Percentiles rank a stretch among this genome's conserved stretches.
Conservation (phyloP, 2,888 invertebrate species). For the Beris morrisii region DNA sequence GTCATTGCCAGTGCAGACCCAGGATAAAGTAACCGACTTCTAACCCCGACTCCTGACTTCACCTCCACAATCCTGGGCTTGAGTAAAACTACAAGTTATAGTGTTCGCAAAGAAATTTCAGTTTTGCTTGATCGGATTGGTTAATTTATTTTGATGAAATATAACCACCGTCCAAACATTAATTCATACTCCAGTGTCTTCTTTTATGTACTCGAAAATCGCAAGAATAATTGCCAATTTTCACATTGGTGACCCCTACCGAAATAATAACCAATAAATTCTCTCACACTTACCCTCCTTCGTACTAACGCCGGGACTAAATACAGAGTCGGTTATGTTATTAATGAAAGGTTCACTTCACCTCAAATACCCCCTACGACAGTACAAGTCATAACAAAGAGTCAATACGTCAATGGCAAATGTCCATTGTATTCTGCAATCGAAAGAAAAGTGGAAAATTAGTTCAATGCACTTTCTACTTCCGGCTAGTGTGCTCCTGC, state of each 20-base stretch:
- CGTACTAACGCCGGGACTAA: slow-evolving; percentile 6
- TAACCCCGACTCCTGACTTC: no score
- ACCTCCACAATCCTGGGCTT: no score
- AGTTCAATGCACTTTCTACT: slow-evolving; percentile 37
- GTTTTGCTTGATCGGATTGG: no score
- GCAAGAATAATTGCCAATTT: slow-evolving; percentile 30
- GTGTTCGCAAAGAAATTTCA: no score
- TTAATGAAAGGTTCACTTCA: slow-evolving; percentile 23
- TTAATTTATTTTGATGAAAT: no score
- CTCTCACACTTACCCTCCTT: slow-evolving; percentile 21
- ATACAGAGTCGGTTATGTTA: slow-evolving; percentile 4
- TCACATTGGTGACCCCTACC: slow-evolving; percentile 14
- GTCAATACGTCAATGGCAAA: slow-evolving; percentile 25
- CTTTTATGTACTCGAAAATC: no score
- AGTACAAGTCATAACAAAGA: slow-evolving; percentile 17
- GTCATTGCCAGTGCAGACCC: no score
- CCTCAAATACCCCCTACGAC: slow-evolving; percentile 26
- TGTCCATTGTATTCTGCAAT: slow-evolving; percentile 20
- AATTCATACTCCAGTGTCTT: no score
- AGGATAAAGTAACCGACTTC: no score
- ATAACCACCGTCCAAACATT: no score
- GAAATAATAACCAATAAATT: slow-evolving; percentile 20
- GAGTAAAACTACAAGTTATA: no score
- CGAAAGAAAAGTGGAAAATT: slow-evolving; percentile 32
- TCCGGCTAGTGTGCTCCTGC: slow-evolving; percentile 35